These are phyloP conservation scores for Tineola bisselliella DNA, from an alignment of 2,888 invertebrate species.

Conservation along the genomic window DNA sequence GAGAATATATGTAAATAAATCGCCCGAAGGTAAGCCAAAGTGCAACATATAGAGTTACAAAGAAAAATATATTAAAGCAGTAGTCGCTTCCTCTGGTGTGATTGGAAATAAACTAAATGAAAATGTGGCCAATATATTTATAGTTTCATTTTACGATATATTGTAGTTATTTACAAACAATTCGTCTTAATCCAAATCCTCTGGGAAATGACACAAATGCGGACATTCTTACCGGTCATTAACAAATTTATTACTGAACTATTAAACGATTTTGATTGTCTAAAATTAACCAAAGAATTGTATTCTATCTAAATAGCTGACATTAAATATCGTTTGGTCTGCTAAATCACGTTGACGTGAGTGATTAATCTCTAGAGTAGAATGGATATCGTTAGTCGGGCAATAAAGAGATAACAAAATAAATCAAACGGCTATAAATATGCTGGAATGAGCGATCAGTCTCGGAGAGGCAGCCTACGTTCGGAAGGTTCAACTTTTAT, in stretches of 20 bases:
- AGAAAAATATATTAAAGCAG: too few species aligned
- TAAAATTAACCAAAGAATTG: slow-evolving; percentile 52
- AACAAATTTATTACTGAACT: slow-evolving; percentile 9
- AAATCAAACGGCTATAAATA: slow-evolving; percentile 66
- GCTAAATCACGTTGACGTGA: slow-evolving; percentile 63
- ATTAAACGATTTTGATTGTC: slow-evolving; percentile 26
- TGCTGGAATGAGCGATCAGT: slow-evolving; percentile 57
- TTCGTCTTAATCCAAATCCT: neutral
- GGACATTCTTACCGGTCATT: neutral
- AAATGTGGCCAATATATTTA: neutral
- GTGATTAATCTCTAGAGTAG: slow-evolving; percentile 63
- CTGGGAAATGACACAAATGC: neutral
- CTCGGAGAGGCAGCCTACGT: slow-evolving; percentile 7
- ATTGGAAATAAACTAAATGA: too few species aligned
- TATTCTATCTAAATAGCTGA: slow-evolving; percentile 58
- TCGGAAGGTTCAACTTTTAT: slow-evolving; percentile 3
- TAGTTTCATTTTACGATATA: neutral
- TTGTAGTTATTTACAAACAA: neutral
- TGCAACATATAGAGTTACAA: too few species aligned
- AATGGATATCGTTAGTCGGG: slow-evolving; percentile 63
- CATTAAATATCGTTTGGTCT: slow-evolving; percentile 65
- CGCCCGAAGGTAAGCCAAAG: too few species aligned
- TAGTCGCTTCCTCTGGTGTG: too few species aligned
- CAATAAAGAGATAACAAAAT: slow-evolving; percentile 68
- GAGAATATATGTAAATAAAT: too few species aligned